These are phyloP conservation scores for Probosciger aterrimus DNA, from an alignment of 2,113 vertebrate species.

Conservation along the genomic window DNA sequence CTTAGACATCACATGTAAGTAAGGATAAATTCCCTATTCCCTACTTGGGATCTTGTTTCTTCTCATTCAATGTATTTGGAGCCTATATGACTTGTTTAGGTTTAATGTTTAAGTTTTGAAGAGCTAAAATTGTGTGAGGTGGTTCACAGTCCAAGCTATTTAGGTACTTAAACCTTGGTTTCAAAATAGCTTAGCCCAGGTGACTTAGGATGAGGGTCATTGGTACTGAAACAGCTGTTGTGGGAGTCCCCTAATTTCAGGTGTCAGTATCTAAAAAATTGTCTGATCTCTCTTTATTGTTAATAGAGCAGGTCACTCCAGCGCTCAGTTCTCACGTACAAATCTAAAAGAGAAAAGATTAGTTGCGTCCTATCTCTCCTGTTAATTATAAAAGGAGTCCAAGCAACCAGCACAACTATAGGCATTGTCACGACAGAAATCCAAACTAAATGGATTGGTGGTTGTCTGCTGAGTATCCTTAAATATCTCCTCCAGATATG, in stretches of 20 bases:
- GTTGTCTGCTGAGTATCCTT: background rate
- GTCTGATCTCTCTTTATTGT: background rate
- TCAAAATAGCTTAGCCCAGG: background rate
- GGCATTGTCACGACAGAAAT: background rate
- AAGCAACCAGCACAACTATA: background rate
- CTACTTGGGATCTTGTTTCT: background rate
- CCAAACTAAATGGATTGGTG: background rate
- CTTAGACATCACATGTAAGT: background rate
- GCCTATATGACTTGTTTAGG: background rate
- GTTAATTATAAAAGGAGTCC: background rate
- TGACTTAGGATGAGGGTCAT: background rate
- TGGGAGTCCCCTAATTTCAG: background rate
- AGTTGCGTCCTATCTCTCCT: background rate
- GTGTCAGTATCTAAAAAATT: background rate
- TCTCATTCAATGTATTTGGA: background rate
- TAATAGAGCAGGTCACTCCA: background rate
- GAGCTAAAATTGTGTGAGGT: background rate
- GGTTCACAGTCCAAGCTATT: background rate
- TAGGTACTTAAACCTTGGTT: background rate
- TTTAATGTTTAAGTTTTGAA: background rate
- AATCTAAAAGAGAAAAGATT: background rate
- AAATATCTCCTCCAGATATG: background rate
- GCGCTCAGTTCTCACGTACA: background rate
- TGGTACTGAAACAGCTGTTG: background rate
- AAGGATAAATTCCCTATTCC: background rate